phyloP scores from a whole-genome alignment of 2,113 vertebrate species.

The Turdus rufiventris region DNA sequence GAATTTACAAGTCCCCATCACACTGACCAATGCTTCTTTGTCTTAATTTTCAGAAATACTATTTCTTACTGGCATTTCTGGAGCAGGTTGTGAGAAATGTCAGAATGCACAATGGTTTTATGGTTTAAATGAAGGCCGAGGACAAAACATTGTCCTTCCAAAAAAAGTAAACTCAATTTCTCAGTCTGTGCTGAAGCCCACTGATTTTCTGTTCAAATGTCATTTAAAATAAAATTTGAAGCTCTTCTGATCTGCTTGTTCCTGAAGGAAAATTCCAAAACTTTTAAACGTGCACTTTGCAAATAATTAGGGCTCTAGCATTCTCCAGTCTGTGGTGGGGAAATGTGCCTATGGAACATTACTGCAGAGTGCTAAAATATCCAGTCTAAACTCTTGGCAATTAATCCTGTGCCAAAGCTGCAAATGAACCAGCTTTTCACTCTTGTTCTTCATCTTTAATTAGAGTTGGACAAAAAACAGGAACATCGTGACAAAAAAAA shows the following conservation, averaged over 20 bases:
- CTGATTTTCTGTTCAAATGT: background rate
- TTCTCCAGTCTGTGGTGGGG: background rate
- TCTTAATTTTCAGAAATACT: background rate
- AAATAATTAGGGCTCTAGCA: background rate
- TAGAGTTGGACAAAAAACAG: slow-evolving; percentile 51
- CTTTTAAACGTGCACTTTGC: background rate
- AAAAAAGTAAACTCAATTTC: background rate
- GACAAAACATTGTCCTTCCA: background rate
- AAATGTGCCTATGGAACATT: background rate
- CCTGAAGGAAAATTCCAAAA: background rate
- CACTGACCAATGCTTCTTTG: background rate
- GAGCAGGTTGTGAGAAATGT: background rate
- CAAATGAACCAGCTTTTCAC: slow-evolving; percentile 32
- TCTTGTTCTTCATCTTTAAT: slow-evolving; percentile 47
- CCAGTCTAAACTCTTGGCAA: slow-evolving; percentile 29
- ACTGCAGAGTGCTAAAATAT: background rate
- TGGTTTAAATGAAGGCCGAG: background rate
- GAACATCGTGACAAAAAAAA: slow-evolving; percentile 53
- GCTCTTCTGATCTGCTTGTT: background rate
- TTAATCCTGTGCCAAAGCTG: slow-evolving; percentile 10
- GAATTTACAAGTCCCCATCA: background rate
- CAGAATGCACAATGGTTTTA: background rate
- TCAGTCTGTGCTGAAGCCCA: background rate
- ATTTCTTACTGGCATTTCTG: background rate
- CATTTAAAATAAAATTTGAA: background rate